Evolutionary conservation across 2,113 vertebrate species (phyloP).

Genomic region (Naja naja): DNA sequence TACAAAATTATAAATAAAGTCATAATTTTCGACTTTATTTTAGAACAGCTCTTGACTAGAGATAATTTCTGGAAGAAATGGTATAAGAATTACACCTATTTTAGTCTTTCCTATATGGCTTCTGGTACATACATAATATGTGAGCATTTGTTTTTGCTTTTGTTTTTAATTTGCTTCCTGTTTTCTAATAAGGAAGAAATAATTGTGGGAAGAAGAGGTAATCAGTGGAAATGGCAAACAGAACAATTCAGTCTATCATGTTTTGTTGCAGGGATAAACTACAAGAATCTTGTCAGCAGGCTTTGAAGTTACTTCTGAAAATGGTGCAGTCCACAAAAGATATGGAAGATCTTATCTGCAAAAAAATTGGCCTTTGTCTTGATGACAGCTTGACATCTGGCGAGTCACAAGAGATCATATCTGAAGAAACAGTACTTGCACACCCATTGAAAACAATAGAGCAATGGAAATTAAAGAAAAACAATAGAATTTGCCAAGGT

Average conservation of each 20-base stretch:
- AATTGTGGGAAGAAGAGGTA: background rate
- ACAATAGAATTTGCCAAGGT: conserved; percentile 19
- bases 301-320: conserved; percentile 80
- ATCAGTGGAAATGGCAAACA: background rate
- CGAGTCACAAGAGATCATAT: conserved; percentile 38
- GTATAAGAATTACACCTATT: background rate
- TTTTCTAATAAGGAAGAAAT: background rate
- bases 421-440: conserved; percentile 43
- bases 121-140: background rate
- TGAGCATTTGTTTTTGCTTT: background rate
- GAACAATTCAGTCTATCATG: background rate
- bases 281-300: conserved; percentile 72
- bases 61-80: background rate
- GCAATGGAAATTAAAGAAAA: conserved; percentile 29
- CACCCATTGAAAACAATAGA: conserved; percentile 37
- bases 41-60: background rate
- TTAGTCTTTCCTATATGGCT: background rate
- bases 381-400: conserved; percentile 57
- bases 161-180: background rate
- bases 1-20: background rate
- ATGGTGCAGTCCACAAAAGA: conserved; percentile 71
- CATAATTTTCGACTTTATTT: background rate
- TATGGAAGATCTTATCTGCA: conserved; percentile 81
- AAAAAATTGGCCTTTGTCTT: conserved; percentile 73
- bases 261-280: conserved; percentile 71